Evolutionary conservation across 2,888 invertebrate genomes (phyloP), one percentile per base, ranked within the genome.

Genomic region (Yponomeuta cagnagella): DNA sequence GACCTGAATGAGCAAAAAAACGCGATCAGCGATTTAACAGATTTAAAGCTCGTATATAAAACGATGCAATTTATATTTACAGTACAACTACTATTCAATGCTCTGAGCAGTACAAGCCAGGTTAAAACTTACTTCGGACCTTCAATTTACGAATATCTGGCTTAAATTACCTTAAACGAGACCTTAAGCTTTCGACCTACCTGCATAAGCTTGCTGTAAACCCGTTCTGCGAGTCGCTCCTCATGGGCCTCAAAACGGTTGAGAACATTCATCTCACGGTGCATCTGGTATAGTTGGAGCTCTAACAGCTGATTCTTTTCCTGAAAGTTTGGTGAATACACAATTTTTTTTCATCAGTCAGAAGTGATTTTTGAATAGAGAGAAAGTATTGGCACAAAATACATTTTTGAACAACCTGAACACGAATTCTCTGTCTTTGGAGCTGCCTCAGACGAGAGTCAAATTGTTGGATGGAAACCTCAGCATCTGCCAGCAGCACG

Each of bases 191-290:
- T 43, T 43, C 1, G 43, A 43, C 43, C 71, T 73, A 93, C 93
- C 75, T 93, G 93, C 78, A 85, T 89, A 73, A 93, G 80, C 73
- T 93, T 94, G 0, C 81, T 85, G 72, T 93, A 93, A 15, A 95
- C 94, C 82, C 93, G 93, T 72, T 93, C 93, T 33, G 93, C 90
- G 12, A 96, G 84, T 68, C 88, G 81, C 74, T 95, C 93, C 83
- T 97, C 97, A 63, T 94, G 93, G 3, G 93, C 90, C 80, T 97
- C 96, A 77, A 95, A 96, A 65, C 95, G 94, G 77, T 95, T 95
- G 12, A 97, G 82, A 30, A 97, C 94, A 68, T 95, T 92, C 79
- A 97, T 89, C 82, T 97, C 97, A 80, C 96, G 94, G 76, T 96
- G 94, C 31, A 96, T 79, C 33, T 95, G 95, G 33, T 95, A 91